A percentile compares a stretch with the other conserved stretches of the same genome.
These are phyloP conservation scores for Platerodrilus igneus DNA, from an alignment of 2,888 invertebrate genomes.

Conservation along the genomic window DNA sequence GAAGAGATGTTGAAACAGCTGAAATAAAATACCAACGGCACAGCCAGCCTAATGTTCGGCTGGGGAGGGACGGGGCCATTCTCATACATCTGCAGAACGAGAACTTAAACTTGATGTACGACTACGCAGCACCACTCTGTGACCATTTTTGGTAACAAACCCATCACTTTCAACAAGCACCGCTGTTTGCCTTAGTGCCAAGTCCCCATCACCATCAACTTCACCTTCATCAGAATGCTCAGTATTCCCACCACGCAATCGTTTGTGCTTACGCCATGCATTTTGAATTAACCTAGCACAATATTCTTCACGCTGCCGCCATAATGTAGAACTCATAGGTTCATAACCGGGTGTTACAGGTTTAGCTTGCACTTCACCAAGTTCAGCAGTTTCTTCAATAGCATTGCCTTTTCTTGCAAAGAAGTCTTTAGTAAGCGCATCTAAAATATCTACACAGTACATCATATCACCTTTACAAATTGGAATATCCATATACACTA, in stretches of 20 bases:
- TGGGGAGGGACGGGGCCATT: constrained; percentile 67
- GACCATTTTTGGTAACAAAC: constrained; percentile 79
- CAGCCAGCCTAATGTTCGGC: constrained; percentile 41
- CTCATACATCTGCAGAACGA: constrained; percentile 81
- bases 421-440: constrained; percentile 97
- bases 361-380: constrained; percentile 77
- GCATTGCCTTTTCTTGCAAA: constrained; percentile 94
- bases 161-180: constrained; percentile 82
- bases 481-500: constrained; percentile 97
- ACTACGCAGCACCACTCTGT: constrained; percentile 86
- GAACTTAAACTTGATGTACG: constrained; percentile 83
- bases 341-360: constrained; percentile 88
- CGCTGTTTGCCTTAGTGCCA: constrained; percentile 64
- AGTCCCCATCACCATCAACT: constrained; percentile 35
- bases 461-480: constrained; percentile 96
- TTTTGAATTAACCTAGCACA: constrained; percentile 93
- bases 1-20: constrained; percentile 27
- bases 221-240: constrained; percentile 51
- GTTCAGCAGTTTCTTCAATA: constrained; percentile 86
- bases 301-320: constrained; percentile 95
- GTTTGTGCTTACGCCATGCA: constrained; percentile 86
- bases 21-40: constrained; percentile 36
- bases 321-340: constrained; percentile 89
- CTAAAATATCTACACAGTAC: constrained; percentile 97
- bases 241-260: constrained; percentile 59